Base-by-base conservation (phyloP, 2,113 vertebrate species). In the Malurus melanocephalus region DNA sequence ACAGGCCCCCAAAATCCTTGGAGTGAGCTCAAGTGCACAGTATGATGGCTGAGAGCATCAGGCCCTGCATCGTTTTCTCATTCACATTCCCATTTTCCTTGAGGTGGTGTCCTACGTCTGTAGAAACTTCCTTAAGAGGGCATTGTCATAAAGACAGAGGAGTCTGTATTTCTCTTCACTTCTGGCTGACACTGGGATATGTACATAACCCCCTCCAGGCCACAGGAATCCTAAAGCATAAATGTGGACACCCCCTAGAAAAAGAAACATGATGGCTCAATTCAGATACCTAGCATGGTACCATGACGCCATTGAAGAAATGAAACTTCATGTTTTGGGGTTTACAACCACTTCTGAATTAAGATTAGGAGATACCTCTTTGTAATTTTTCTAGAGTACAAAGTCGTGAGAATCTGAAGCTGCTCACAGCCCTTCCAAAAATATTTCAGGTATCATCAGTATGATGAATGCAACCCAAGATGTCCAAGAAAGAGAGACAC, bases 401-500 rank as follows among this genome's bases (percentile, higher is more conserved):
- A 64, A 96, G 98, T 98, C 6, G 48, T 97, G 77, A 99, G 92
- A 89, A 95, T 95, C 40, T 89, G 79, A 65, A 98, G 97, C 16
- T 97, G 97, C 49, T 72, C 94, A 89, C 97, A 98, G 65, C 97
- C 95, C 82, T 95, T 97, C 77, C 92, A 88, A 35, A 98, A 95
- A 64, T 88, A 81, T 42, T 79, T 82, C 42, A 97, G 66, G 91
- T 78, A 87, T 86, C 93, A 71, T 97, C 96, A 71, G 95, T 96
- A 59, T 97, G 87, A 72, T 65, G 93, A 80, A 97, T 19, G 49
- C 98, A 98, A 60, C 97, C 97, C 8, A 97, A 98, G 81, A 98
- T 87, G 51, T 98, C 98, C 90, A 98, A 95, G 85, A 98, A 96
- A 53, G 88, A 95, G 77, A 99, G 95, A 75, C 96, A 98, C 92